Evolutionary conservation across 1,140 invertebrate genomes (phyloP), one percentile per base, ranked within the genome.

Genomic region (Mercenaria mercenaria): DNA sequence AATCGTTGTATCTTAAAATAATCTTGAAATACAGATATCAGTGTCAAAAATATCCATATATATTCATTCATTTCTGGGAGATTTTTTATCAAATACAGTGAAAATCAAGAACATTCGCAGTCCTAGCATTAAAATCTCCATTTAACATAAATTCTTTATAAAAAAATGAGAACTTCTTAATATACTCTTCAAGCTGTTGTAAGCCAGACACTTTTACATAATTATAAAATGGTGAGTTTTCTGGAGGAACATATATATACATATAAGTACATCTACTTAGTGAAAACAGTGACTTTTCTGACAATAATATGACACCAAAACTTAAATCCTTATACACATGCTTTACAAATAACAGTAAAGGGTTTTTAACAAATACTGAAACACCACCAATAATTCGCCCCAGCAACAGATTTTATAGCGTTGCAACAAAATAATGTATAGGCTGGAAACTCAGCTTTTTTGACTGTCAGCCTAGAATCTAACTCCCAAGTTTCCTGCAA

Each of bases 321-420:
- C 39, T 69, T 69, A 83, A 83, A 20, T 43, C 20, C 6, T 83
- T 13, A 69, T 61, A 83, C 23, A 83, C 43, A 6, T 37, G 41
- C 39, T 83, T 69, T 13, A 83, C 52, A 26, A n/a, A 69, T 43
- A 1, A 23, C 0, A 37, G 3, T n/a, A 69, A 39, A 11, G 32
- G 8, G 32, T 83, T 43, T 43, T 69, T 67, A 11, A 67, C 61
- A 20, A 67, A 67, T 20, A 83, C 81, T 83, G 43, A 52, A 43
- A 69, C 64, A 41, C 81, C 81, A 83, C 81, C 81, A 34, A 83
- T 67, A 37, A 61, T 32, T 43, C 61, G 13, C 81, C 11, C 81
- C 81, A 26, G 39, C 39, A 67, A 11, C 18, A n/a, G 61, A 69
- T 39, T 26, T 34, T 32, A 69, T 83, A 18, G 80, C 80, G 18